A percentile compares a stretch with the other conserved stretches of the same genome.
These are phyloP conservation scores for Pollicipes pollicipes DNA, from an alignment of 1,140 invertebrate genomes.

Conservation along the genomic window DNA sequence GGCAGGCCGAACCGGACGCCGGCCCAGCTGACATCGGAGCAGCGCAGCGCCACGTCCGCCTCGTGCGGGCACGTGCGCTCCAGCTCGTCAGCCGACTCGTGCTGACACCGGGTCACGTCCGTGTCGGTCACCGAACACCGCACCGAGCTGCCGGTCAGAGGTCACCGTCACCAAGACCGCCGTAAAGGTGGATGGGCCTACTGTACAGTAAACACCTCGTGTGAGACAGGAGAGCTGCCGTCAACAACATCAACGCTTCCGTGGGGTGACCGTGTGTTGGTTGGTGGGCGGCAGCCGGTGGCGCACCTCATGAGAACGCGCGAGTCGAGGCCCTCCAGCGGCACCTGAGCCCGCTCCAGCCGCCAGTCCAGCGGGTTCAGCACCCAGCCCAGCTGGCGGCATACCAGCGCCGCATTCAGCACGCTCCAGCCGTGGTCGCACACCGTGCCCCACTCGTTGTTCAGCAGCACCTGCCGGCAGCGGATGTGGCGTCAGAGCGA, in stretches of 20 bases:
- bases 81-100: constrained; percentile 39
- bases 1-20: constrained; percentile 73
- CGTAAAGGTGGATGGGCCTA: too few relatives aligned
- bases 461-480: constrained; percentile 47
- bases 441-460: constrained; percentile 84
- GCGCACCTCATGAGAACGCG: constrained; percentile 45
- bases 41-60: constrained; percentile 70
- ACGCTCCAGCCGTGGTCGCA: constrained; percentile 93
- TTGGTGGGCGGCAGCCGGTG: too few relatives aligned
- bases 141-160: constrained; percentile 60
- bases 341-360: constrained; percentile 57
- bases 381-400: constrained; percentile 82
- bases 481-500: too few relatives aligned
- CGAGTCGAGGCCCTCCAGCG: constrained; percentile 52
- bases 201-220: too few relatives aligned
- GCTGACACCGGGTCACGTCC: constrained; percentile 66
- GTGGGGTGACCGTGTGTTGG: too few relatives aligned
- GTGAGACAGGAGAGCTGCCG: too few relatives aligned
- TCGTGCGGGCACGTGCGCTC: constrained; percentile 77
- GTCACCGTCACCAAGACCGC: too few relatives aligned
- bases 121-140: constrained; percentile 76
- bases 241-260: too few relatives aligned
- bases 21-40: constrained; percentile 80
- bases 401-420: constrained; percentile 76
- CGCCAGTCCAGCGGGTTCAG: constrained; percentile 85